Base-by-base conservation (phyloP, 1,140 invertebrate genomes). In the Megalonaias nervosa region DNA sequence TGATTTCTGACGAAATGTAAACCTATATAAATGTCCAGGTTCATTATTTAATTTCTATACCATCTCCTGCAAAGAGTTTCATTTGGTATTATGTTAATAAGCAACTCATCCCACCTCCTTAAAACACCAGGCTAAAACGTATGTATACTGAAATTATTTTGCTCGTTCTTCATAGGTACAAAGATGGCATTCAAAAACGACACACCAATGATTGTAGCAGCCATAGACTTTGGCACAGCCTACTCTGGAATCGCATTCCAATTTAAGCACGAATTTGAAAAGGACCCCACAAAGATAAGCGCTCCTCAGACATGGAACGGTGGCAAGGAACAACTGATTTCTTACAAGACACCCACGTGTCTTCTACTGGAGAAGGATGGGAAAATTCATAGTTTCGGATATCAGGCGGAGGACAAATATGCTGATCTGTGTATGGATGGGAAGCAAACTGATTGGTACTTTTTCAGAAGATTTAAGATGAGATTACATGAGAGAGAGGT, bases 231-330 rank as follows among this genome's bases (percentile, higher is more conserved):
- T 38, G 76, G 76, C 1, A 78, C 76, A 26, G 74, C 76, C 11
- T 78, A 60, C 48, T 73, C 70, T 64, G 76, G 76, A 23, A 73
- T 60, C 58, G 76, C 76, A 3, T 78, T 78, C 58, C 70, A 78
- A 55, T 67, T 74, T 23, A 69, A 26, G 26, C 31, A 67, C 16
- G 65, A 73, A 9, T 78, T 73, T 58, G 56, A 56, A 11, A 67
- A 78, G 19, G 59, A 78, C 26, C 76, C 76, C 13, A 5, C 62
- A 12, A 78, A 78, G 31, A 72, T 78, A 19, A 38, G 55, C 13
- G n/a, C 61, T 56, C 76, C 76, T 1, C 76, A 78, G 21, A 17
- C 70, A 23, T 78, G 76, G 76, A 78, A 78, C 59, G 58, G 69
- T 38, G 76, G 76, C 3, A 58, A 60, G 56, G 14, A 57, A 1